Percentiles rank a stretch among this genome's conserved stretches.
These are phyloP conservation scores for Grallaria varia DNA, from an alignment of 2,113 vertebrate genomes.

Conservation along the genomic window DNA sequence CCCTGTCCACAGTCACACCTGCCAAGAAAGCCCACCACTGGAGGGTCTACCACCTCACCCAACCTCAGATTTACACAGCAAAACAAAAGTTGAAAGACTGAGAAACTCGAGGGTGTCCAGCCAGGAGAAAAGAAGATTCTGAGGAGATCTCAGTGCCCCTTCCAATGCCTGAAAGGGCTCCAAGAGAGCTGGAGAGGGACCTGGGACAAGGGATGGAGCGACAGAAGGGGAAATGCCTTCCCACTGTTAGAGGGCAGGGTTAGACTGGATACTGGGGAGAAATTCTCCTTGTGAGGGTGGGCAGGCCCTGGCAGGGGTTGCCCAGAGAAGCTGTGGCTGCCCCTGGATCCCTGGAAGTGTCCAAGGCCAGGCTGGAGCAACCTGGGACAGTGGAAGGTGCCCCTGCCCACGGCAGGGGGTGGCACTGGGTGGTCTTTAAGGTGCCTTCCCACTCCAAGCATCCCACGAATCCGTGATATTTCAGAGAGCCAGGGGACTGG, in stretches of 20 bases:
- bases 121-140: background rate
- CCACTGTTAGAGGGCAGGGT: background rate
- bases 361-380: background rate
- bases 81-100: background rate
- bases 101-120: background rate
- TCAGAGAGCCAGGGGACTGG: background rate
- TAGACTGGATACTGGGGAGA: background rate
- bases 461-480: background rate
- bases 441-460: background rate
- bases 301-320: background rate
- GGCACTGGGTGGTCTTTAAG: background rate
- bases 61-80: background rate
- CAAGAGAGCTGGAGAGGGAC: background rate
- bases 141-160: background rate
- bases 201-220: background rate
- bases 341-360: background rate
- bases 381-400: background rate
- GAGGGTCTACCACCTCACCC: background rate
- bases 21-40: background rate
- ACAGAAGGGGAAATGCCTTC: background rate
- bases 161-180: background rate
- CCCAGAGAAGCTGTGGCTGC: background rate
- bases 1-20: background rate
- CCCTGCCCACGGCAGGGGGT: background rate
- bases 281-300: background rate